A percentile compares a stretch with the other conserved stretches of the same genome.
Evolutionary conservation across 2,888 invertebrate species (phyloP).

Genomic region (Zelleria hepariella): DNA sequence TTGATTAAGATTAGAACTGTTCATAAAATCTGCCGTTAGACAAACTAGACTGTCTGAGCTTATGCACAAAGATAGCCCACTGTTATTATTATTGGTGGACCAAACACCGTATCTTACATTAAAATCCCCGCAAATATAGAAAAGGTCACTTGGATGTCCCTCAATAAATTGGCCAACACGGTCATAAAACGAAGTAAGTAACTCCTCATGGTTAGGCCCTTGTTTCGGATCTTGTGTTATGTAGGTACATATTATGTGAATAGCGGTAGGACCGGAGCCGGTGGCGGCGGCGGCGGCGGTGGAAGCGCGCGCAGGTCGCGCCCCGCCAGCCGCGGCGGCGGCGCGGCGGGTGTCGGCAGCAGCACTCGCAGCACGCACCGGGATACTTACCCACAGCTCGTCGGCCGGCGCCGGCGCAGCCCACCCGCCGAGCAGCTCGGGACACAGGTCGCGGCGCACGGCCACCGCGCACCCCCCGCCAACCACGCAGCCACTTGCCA

Average conservation of each 20-base stretch:
- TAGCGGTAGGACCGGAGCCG: background rate
- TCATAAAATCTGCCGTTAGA: slow-evolving; percentile 9
- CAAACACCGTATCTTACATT: slow-evolving; percentile 1
- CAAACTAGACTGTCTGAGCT: background rate
- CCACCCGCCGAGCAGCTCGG: background rate
- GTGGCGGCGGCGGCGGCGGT: background rate
- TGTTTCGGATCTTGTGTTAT: background rate
- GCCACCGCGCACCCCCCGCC: background rate
- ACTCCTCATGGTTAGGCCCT: background rate
- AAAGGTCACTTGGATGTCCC: slow-evolving; percentile 7
- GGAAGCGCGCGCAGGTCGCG: too few species aligned
- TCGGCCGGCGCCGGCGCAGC: background rate
- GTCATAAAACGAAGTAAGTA: background rate
- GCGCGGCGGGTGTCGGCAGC: background rate
- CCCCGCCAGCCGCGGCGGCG: background rate
- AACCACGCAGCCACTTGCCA: background rate
- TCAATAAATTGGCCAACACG: too few species aligned
- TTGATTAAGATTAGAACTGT: slow-evolving; percentile 8
- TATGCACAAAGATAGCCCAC: background rate
- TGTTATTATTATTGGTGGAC: background rate
- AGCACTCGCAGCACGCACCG: background rate
- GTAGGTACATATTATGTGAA: background rate
- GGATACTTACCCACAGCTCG: background rate
- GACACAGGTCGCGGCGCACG: background rate
- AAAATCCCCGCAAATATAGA: slow-evolving; percentile 10